Percentiles rank a stretch among this genome's conserved stretches.
These are phyloP conservation scores for Chrysolina haemoptera DNA, from an alignment of 2,888 invertebrate genomes.

Conservation along the genomic window DNA sequence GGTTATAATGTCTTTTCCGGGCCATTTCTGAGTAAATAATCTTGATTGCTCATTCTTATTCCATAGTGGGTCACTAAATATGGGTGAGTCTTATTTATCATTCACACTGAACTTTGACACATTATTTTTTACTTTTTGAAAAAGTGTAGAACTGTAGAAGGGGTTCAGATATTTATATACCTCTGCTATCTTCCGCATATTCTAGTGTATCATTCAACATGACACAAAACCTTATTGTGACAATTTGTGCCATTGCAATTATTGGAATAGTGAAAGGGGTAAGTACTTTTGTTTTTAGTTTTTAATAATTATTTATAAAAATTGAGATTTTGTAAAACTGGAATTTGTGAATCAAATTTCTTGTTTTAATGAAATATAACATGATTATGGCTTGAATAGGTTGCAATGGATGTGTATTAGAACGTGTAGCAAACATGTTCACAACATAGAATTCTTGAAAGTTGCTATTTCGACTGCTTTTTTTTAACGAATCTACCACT, in stretches of 20 bases:
- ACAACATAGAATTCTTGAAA: no score
- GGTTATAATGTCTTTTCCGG: constrained; percentile 27
- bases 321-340: no score
- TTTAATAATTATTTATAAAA: no score
- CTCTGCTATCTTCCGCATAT: not conserved
- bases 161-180: constrained; percentile 6
- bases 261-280: not conserved
- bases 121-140: constrained; percentile 12
- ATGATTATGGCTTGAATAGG: no score
- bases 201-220: not conserved
- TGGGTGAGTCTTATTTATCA: constrained; percentile 25
- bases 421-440: no score
- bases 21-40: constrained; percentile 29
- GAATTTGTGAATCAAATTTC: no score
- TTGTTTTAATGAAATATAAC: no score
- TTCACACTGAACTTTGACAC: constrained; percentile 5
- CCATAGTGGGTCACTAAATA: constrained; percentile 23
- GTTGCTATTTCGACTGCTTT: no score
- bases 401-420: no score
- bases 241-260: not conserved
- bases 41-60: constrained; percentile 28
- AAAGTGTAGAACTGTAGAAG: constrained; percentile 28
- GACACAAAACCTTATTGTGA: not conserved
- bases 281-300: not conserved
- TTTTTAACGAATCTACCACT: no score